phyloP scores from a whole-genome alignment of 2,888 invertebrate species.

The Oscheius onirici region DNA sequence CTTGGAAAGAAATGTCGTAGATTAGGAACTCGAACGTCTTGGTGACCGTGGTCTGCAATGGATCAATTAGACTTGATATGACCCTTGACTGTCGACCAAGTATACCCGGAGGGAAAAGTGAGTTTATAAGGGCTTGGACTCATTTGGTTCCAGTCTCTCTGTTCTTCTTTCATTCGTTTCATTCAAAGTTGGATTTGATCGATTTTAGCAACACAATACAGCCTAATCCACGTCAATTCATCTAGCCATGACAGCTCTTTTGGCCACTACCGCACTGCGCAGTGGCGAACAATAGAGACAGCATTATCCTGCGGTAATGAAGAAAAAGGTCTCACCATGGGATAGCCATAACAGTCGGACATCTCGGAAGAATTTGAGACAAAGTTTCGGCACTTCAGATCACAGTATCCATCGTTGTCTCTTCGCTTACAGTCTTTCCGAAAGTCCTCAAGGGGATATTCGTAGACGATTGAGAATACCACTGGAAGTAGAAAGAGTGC shows the following conservation, averaged over 20 bases:
- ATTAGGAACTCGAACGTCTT: neutral
- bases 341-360: neutral
- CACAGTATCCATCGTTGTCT: neutral
- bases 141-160: too few relatives aligned
- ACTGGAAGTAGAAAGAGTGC: neutral
- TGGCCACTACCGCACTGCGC: neutral
- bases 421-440: neutral
- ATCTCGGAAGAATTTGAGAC: neutral
- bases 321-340: conserved; percentile 2
- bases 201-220: too few relatives aligned
- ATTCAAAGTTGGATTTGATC: too few relatives aligned
- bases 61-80: too few relatives aligned
- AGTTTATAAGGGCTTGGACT: too few relatives aligned
- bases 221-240: too few relatives aligned
- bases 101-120: too few relatives aligned
- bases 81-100: too few relatives aligned
- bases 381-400: conserved; percentile 9
- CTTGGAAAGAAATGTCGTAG: neutral
- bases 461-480: neutral
- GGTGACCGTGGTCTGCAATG: neutral
- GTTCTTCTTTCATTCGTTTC: too few relatives aligned
- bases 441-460: conserved; percentile 4
- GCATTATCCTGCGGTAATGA: neutral
- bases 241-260: conserved; percentile 4
- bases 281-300: neutral